Base-by-base conservation (phyloP, 1,140 invertebrate genomes). In the Schlechtendalia chinensis region DNA sequence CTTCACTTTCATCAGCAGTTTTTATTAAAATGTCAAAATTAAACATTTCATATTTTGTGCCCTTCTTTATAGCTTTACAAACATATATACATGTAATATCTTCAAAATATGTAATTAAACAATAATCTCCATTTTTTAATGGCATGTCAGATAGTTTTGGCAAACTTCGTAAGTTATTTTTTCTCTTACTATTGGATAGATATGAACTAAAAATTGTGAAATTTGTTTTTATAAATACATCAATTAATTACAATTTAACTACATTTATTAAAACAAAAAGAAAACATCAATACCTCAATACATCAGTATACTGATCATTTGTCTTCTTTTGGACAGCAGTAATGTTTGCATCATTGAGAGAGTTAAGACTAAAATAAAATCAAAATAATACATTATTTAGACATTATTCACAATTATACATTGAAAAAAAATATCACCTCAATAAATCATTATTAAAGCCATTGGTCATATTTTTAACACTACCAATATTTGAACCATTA, bases 31-130 rank as follows among this genome's bases (percentile, higher is more conserved):
- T 8, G 8, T 58, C 22, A 17, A 16, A 22, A 45, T 75, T 16
- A 45, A 8, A 16, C 0, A 75, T 16, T 39, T 17, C 10, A 17
- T 59, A 77, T 5, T 5, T 8, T 75, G n/a, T 58, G 10, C 5
- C 16, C 24, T 45, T 12, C 19, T 58, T 45, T 16, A 39, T 24
- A 39, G 54, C 72, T 59, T 75, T 75, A 8, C 54, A 12, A 24
- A 59, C 56, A 75, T 58, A 75, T 10, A 75, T 59, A 19, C 14
- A 24, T 22, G 50, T 24, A 3, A 75, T 58, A 47, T 75, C 54
- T 45, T 75, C 54, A 45, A 75, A 75, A 75, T 45, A 59, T 8
- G 72, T 75, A 39, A 75, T 17, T 24, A 75, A 58, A 24, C 72
- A 75, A 75, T 75, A 75, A 59, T 75, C 72, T 1, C 19, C 1